Evolutionary conservation across 2,888 invertebrate genomes (phyloP).

Genomic region (Epirrhoe alternata): DNA sequence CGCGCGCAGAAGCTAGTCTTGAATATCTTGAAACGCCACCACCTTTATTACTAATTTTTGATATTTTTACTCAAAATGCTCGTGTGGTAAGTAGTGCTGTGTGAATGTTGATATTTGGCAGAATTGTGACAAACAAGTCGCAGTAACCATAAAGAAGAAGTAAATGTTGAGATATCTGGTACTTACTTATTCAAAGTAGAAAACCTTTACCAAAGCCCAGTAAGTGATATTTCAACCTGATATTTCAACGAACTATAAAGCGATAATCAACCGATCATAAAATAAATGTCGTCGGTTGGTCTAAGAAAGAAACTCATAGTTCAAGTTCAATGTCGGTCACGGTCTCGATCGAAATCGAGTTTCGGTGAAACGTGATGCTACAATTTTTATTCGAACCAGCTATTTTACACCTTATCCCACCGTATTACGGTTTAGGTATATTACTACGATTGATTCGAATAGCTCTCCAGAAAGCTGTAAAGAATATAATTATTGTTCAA

Average conservation of each 20-base stretch:
- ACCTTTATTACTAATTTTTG: too few relatives aligned
- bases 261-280: conserved; percentile 10
- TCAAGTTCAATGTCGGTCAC: conserved; percentile 57
- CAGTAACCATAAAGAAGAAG: too few relatives aligned
- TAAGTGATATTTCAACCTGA: too few relatives aligned
- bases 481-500: conserved; percentile 39
- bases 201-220: too few relatives aligned
- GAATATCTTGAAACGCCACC: too few relatives aligned
- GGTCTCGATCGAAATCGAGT: conserved; percentile 46
- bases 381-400: conserved; percentile 14
- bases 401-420: conserved; percentile 33
- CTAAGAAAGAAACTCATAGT: conserved; percentile 30
- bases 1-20: too few relatives aligned
- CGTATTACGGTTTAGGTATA: conserved; percentile 11
- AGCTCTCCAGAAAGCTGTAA: conserved; percentile 25
- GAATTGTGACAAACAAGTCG: too few relatives aligned
- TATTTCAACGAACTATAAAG: not conserved
- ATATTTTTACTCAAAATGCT: too few relatives aligned
- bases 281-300: conserved; percentile 13
- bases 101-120: too few relatives aligned
- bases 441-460: conserved; percentile 10
- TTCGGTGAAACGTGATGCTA: conserved; percentile 39
- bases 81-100: too few relatives aligned
- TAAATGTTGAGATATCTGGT: too few relatives aligned
- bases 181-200: too few relatives aligned